phyloP scores from a whole-genome alignment of 30 jellyfish, hydroid and myxozoan genomes.

The Rhopilema esculentum region DNA sequence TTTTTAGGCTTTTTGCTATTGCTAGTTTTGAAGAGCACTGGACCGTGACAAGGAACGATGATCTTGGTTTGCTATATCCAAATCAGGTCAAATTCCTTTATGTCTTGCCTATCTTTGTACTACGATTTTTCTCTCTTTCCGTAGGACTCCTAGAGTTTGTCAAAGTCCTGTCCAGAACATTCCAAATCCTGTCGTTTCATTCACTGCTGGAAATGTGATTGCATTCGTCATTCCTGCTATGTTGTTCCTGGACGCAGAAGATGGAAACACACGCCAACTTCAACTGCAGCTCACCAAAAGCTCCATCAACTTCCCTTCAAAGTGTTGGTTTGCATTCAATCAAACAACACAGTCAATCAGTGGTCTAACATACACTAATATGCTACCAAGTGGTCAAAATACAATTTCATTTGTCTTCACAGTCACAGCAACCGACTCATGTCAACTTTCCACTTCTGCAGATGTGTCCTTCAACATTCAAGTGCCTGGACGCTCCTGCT shows the following conservation, averaged over 20 bases:
- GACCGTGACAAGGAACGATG: no score
- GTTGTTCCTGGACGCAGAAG: slow-evolving; percentile 56
- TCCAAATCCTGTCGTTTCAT: slow-evolving; percentile 1
- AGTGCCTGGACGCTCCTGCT: slow-evolving; percentile 29
- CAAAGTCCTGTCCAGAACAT: slow-evolving; percentile 12
- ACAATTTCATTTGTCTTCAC: neutral
- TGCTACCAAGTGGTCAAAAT: neutral
- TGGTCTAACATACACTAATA: slow-evolving; percentile 20
- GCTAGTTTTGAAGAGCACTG: no score
- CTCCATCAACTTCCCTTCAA: slow-evolving; percentile 23
- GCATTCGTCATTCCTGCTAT: slow-evolving; percentile 32
- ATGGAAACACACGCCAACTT: slow-evolving; percentile 65
- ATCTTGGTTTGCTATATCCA: no score
- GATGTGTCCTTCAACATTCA: slow-evolving; percentile 4
- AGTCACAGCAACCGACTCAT: slow-evolving; percentile 36
- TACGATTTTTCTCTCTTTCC: neutral
- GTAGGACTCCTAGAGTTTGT: slow-evolving; percentile 42
- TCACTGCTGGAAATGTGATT: slow-evolving; percentile 49
- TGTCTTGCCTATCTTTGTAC: neutral
- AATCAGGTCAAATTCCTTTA: neutral
- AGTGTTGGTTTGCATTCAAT: slow-evolving; percentile 46
- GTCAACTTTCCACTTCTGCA: slow-evolving; percentile 6
- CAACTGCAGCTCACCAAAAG: neutral
- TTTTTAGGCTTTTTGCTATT: no score
- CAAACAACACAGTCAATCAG: slow-evolving; percentile 12